Evolutionary conservation across 1,140 invertebrate species (phyloP), one percentile per base, ranked within the genome.

Genomic region (Vollenhovia emeryi): DNA sequence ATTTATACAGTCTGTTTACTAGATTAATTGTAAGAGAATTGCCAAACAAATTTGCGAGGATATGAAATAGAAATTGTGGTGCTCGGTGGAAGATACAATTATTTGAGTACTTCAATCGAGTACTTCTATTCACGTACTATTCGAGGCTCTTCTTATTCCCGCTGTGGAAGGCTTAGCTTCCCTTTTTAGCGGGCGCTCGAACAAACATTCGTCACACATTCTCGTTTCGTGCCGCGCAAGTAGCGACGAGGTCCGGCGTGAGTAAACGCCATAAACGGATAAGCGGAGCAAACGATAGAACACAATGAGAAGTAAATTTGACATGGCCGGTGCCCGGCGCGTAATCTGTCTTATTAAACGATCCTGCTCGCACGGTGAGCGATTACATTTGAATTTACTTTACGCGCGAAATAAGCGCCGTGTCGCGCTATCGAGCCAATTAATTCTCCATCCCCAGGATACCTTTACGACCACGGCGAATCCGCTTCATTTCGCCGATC

Each of bases 281-380:
- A 84, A 76, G 73, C 55, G 80, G 43, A 43, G n/a, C 52, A 59
- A 43, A 52, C 59, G 69, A 64, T 60, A 76, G 71, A 76, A 84
- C 71, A 84, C 69, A 76, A 84, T 84, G 73, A 84, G 80, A 76
- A 84, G 73, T 75, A 84, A 84, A 76, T 76, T 75, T 84, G 59
- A 84, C 69, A 74, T 76, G 71, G 69, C 55, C 45, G 8, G 36
- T 84, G 59, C 59, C 40, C 57, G n/a, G 69, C 21, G 73, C 80
- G 71, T 84, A 84, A 84, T 84, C 80, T 84, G 71, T 84, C 80
- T 84, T 84, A 84, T 84, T 84, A 84, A 84, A 84, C 36, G 71
- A 4, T 52, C 50, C 43, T 50, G n/a, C 27, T 76, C 71, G 71
- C 30, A 30, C n/a, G 15, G 40, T 33, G 73, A 76, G 71, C 57